Evolutionary conservation across 2,888 invertebrate species (phyloP), one percentile per base, ranked within the genome.

Genomic region (Molorchus minor): DNA sequence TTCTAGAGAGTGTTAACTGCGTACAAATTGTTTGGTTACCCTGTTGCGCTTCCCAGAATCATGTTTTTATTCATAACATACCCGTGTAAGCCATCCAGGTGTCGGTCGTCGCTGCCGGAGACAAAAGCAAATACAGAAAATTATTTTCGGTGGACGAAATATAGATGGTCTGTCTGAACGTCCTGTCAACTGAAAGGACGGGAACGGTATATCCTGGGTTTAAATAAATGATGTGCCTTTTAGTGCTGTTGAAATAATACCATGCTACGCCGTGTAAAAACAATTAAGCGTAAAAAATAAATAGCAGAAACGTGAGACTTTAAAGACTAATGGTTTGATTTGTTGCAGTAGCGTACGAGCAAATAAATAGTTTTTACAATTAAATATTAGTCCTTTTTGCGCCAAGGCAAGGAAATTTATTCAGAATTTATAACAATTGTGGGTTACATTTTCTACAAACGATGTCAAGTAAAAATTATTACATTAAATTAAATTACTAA

Each of bases 11-110:
- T 59, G 58, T 63, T 61, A 58, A 61, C 62, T 57, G 62, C 45
- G 63, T 67, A 64, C 67, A 64, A 67, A 64, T 67, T 65, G 65
- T 64, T 61, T 58, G 61, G 61, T 67, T 60, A 56, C 62, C 40
- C 40, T 40, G 51, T 52, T 52, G 51, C 35, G 41, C 52, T 67
- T 67, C 68, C 57, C 47, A 58, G 63, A 63, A 58, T 38, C 56
- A 44, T 67, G 67, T 67, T 64, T 69, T 68, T 69, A 68, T 68
- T 68, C 64, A 69, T 65, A 69, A 69, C 65, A 68, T 49, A 53
- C 54, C n/a, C 29, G 38, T 56, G 43, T 56, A 38, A 54, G 30
- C 17, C 30, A 40, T 49, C 63, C 66, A 68, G 68, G 69, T 68
- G 68, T 53, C 21, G 10, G 47, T 29, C 49, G 58, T 69, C 62